phyloP scores from a whole-genome alignment of 2,888 invertebrate species.

The Lasioglossum villosulum region DNA sequence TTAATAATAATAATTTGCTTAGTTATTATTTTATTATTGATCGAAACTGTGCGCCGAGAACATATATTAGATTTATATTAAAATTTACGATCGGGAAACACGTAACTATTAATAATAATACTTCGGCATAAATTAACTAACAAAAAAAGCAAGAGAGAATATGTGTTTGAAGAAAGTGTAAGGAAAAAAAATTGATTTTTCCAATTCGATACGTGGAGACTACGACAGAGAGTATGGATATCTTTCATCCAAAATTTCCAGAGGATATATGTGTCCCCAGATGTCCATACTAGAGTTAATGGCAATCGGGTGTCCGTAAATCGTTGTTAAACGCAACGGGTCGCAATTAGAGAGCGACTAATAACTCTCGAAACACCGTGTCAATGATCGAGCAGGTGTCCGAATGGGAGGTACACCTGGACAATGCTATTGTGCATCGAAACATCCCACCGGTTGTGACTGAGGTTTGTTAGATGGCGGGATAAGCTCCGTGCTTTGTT shows the following conservation, averaged over 20 bases:
- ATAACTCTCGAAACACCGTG: conserved; percentile 20
- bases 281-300: background rate
- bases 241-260: background rate
- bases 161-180: too few relatives aligned
- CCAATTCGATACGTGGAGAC: background rate
- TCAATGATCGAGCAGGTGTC: background rate
- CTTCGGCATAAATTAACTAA: too few relatives aligned
- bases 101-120: too few relatives aligned
- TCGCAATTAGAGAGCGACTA: conserved; percentile 63
- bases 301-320: background rate
- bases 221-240: background rate
- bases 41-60: too few relatives aligned
- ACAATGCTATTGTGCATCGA: conserved; percentile 52
- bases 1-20: too few relatives aligned
- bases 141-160: too few relatives aligned
- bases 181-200: background rate
- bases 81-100: too few relatives aligned
- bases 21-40: too few relatives aligned
- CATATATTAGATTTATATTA: too few relatives aligned
- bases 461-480: conserved; percentile 63
- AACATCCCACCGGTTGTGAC: conserved; percentile 52
- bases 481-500: conserved; percentile 31
- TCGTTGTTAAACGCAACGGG: conserved; percentile 38
- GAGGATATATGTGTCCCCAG: background rate
- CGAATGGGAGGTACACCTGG: background rate